A percentile compares a stretch with the other conserved stretches of the same genome.
phyloP scores from a whole-genome alignment of 2,888 invertebrate species.

The Orgyia antiqua region DNA sequence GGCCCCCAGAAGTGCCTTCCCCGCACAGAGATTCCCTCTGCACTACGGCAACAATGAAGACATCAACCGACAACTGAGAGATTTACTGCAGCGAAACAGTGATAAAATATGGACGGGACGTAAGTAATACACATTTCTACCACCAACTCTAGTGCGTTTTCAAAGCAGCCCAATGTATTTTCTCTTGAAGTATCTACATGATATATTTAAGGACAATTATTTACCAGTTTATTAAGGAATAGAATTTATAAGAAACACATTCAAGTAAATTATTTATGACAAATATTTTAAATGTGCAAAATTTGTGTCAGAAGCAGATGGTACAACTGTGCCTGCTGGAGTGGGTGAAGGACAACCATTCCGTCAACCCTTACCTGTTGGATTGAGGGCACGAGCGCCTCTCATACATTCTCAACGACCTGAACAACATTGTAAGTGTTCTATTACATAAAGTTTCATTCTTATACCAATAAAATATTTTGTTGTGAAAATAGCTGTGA shows the following conservation, averaged over 20 bases:
- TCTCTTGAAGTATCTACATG: no score
- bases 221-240: no score
- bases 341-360: constrained; percentile 79
- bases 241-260: no score
- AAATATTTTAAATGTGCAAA: no score
- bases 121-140: no score
- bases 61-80: constrained; percentile 86
- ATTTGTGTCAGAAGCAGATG: constrained; percentile 31
- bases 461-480: no score
- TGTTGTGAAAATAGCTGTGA: no score
- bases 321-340: constrained; percentile 26
- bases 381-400: constrained; percentile 51
- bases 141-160: no score
- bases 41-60: constrained; percentile 70
- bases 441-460: neutral
- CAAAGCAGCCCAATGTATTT: no score
- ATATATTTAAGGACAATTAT: no score
- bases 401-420: constrained; percentile 36
- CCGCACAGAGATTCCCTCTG: constrained; percentile 63
- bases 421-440: constrained; percentile 44
- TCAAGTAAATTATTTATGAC: no score
- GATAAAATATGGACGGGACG: constrained; percentile 79
- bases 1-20: constrained; percentile 61
- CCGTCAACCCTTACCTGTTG: constrained; percentile 82
- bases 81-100: constrained; percentile 88